Evolutionary conservation across 37 sponge, comb jelly and placozoan genomes (phyloP), one percentile per base, ranked within the genome.

Genomic region (Halichondria panicea): DNA sequence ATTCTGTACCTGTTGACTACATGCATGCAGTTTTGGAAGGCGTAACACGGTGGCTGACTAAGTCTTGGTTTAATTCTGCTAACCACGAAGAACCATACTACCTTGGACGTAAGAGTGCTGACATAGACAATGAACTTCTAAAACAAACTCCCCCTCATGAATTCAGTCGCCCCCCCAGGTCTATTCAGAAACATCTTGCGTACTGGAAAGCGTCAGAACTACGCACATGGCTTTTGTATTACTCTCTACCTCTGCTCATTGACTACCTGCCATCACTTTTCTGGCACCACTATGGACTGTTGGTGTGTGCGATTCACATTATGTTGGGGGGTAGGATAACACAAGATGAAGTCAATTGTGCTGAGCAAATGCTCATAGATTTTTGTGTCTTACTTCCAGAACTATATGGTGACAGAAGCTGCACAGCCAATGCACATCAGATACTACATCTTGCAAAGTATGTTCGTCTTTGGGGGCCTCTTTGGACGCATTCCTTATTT

Each of bases 401-500:
- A 63, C 38, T 77, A 25, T 77, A 77, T 64, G 77, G 77, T 41
- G 48, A 76, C 4, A 63, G 22, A 7, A 63, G 64, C 36, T 79
- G 80, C 70, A 79, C 68, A n/a, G 22, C 37, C 40, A 79, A 68
- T 69, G 70, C 55, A 24, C 80, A 79, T 55, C 50, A 57, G 32
- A 37, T 79, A 61, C 41, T 21, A 39, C 80, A 79, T 55, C 27
- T 79, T 1, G 0, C 70, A 34, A 54, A 69, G 31, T 79, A 61
- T 79, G 80, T 79, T 39, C 31, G 70, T 24, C 70, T 79, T 12
- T 78, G 54, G 60, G 62, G 70, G 2, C 80, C 80, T 21, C 71
- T 68, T 1, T 79, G 81, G 81, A 60, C 81, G 8, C 71, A 80
- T 33, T 80, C 81, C 21, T 45, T 71, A 15, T 70, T 80, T 80